Conservation (phyloP, 1,140 invertebrate genomes). For the Bathynomus jamesi region DNA sequence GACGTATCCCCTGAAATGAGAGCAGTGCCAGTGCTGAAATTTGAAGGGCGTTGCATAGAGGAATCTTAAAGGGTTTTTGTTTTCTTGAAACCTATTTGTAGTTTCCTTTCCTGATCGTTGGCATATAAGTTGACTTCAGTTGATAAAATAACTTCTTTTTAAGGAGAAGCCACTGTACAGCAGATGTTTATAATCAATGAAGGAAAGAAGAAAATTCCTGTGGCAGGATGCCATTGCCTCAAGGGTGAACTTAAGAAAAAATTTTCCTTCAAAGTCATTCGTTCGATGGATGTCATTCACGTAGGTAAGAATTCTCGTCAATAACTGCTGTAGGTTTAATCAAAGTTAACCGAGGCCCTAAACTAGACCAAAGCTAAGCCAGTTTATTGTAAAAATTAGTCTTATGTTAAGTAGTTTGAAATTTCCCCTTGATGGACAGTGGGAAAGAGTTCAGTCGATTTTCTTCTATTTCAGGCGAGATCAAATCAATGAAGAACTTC, state of each 20-base stretch:
- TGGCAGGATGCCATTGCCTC: conserved; percentile 78
- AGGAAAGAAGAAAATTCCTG: conserved; percentile 67
- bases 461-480: conserved; percentile 50
- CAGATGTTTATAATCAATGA: conserved; percentile 76
- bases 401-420: neutral
- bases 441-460: neutral
- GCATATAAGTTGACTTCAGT: neutral
- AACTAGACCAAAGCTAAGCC: neutral
- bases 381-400: neutral
- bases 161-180: conserved; percentile 77
- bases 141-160: conserved; percentile 14
- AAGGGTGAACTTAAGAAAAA: conserved; percentile 67
- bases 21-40: neutral
- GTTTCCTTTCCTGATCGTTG: neutral
- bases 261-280: conserved; percentile 58
- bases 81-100: neutral
- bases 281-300: conserved; percentile 62
- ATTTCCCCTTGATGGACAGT: neutral
- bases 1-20: neutral
- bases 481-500: conserved; percentile 74
- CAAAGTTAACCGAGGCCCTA: neutral
- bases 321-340: neutral
- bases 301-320: conserved; percentile 54
- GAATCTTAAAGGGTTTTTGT: neutral
- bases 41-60: neutral